These are phyloP conservation scores for Squalus acanthias DNA, from an alignment of 2,797 vertebrate genomes.

Conservation along the genomic window DNA sequence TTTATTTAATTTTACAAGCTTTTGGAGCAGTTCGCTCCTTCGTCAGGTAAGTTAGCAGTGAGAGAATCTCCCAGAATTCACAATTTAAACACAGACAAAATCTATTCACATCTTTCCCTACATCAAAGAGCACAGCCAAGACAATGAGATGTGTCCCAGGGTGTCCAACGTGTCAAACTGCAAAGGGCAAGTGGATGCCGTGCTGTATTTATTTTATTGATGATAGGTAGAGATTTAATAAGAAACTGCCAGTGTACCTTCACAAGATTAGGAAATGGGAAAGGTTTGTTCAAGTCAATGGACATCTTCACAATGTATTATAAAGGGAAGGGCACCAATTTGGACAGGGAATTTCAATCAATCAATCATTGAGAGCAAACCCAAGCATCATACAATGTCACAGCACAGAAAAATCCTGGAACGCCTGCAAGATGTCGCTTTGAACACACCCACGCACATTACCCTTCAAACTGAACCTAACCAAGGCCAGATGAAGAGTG, in stretches of 20 bases:
- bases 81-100: no score
- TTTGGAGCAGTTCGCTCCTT: no score
- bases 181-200: neutral
- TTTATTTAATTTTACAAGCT: no score
- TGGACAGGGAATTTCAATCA: neutral
- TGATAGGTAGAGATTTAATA: neutral
- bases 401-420: neutral
- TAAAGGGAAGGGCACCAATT: neutral
- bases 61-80: no score
- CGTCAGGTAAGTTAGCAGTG: no score
- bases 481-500: neutral
- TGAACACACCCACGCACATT: neutral
- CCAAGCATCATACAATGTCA: neutral
- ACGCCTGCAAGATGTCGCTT: neutral
- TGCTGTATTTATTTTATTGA: neutral
- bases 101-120: no score
- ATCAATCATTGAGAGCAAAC: neutral
- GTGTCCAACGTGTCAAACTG: no score
- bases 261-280: neutral
- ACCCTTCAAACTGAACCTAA: neutral
- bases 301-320: neutral
- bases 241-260: neutral
- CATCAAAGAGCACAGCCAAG: no score
- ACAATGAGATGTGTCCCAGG: no score
- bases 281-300: no score